Percentiles rank a stretch among this genome's conserved stretches.
These are phyloP conservation scores for Caenorhabditis imperialis DNA, from an alignment of 2,888 invertebrate genomes.

Conservation along the genomic window DNA sequence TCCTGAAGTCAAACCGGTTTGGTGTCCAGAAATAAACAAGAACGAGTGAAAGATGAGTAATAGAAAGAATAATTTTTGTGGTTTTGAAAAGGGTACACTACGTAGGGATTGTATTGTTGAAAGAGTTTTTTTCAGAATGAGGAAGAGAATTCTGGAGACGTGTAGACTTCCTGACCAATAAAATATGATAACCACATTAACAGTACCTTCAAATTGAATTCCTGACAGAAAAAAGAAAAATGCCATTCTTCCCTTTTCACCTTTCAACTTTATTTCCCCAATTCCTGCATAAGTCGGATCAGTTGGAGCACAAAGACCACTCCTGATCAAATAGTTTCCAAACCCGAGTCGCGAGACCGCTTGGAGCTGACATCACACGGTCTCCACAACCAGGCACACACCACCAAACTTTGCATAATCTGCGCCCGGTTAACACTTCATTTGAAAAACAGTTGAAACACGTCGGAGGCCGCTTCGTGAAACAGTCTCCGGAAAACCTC, in stretches of 20 bases:
- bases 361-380: constrained; percentile 47
- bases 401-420: constrained; percentile 33
- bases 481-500: constrained; percentile 23
- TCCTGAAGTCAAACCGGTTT: constrained; percentile 12
- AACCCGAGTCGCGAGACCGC: constrained; percentile 25
- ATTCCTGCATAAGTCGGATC: constrained; percentile 20
- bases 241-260: too few species aligned
- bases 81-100: too few species aligned
- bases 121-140: too few species aligned
- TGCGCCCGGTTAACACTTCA: constrained; percentile 36
- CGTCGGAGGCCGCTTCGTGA: constrained; percentile 6
- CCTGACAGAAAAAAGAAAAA: too few species aligned
- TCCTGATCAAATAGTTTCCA: constrained; percentile 46
- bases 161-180: too few species aligned
- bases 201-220: too few species aligned
- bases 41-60: constrained; percentile 8
- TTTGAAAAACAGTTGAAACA: constrained; percentile 49
- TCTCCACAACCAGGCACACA: constrained; percentile 18
- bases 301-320: constrained; percentile 29
- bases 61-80: too few species aligned
- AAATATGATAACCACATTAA: too few species aligned
- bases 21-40: constrained; percentile 13
- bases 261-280: too few species aligned
- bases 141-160: too few species aligned
- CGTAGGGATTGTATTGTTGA: too few species aligned